Base-by-base conservation (phyloP, 2,113 vertebrate species). In the Chlamydotis undulata region DNA sequence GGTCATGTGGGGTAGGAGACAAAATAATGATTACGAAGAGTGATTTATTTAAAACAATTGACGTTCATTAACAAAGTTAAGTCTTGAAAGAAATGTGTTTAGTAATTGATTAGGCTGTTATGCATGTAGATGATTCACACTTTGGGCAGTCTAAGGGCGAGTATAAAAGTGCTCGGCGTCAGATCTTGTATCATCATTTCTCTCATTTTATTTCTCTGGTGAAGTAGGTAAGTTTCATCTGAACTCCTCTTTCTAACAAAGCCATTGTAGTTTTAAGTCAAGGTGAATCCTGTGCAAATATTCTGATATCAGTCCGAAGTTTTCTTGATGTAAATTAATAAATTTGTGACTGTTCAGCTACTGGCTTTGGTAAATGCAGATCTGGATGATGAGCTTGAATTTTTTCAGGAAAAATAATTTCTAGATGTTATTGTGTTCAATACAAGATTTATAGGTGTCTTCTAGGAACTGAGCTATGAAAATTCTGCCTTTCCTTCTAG, bases 201-300 rank as follows among this genome's bases (percentile, higher is more conserved):
- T 93, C 83, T 80, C 55, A 39, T 63, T 69, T 91, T 45, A 6
- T 52, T 60, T 43, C 94, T 19, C 91, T 67, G 59, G 81, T 37
- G 89, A 59, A 69, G 70, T 9, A 68, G 96, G 96, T 97, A 91
- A 97, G 96, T 92, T 68, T 5, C 17, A 10, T 25, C 65, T 19
- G 19, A 56, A 39, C 47, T 81, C 60, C 47, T 81, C n/a, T 76
- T 70, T 50, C 76, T 87, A 28, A 11, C 41, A 39, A 47, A 83
- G 39, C 7, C 26, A 76, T 39, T 4, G 19, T 2, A 28, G 57
- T 39, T 70, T 45, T 45, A 61, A 75, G 33, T 22, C 19, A 41
- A 43, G 28, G 11, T 50, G 37, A 52, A 47, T 53, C 12, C 6
- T 28, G 35, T 56, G 43, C 9, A 19, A 29, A 28, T 57, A 10